Percentiles rank a stretch among this genome's conserved stretches.
Evolutionary conservation across 92 coral and sea anemone genomes (phyloP).

Genomic region (Actinostola sp.): DNA sequence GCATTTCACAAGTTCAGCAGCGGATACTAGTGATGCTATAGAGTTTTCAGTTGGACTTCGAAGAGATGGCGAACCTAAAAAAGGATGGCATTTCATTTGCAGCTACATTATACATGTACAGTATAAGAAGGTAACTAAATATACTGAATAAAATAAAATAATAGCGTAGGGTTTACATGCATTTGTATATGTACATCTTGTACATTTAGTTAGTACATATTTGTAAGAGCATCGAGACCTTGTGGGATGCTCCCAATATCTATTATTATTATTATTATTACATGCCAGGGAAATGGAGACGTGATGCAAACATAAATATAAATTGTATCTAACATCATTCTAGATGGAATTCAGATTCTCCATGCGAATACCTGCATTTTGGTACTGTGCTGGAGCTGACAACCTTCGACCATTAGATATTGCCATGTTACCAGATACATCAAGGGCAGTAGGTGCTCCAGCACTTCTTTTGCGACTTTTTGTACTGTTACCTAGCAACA

Average conservation of each 20-base stretch:
- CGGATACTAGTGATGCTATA: constrained; percentile 96
- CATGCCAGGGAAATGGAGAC: too few species aligned
- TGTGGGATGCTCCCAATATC: too few species aligned
- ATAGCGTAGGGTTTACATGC: too few species aligned
- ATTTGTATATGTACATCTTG: too few species aligned
- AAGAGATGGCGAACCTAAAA: constrained; percentile 78
- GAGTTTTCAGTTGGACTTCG: constrained; percentile 91
- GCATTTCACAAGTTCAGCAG: constrained; percentile 93
- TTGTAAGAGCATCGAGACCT: too few species aligned
- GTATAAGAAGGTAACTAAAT: not conserved
- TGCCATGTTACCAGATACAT: constrained; percentile 58
- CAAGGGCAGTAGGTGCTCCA: constrained; percentile 62
- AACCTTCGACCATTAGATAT: constrained; percentile 81
- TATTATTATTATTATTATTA: too few species aligned
- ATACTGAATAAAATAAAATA: too few species aligned
- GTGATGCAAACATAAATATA: too few species aligned
- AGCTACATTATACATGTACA: not conserved
- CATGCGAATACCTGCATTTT: constrained; percentile 66
- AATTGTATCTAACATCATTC: too few species aligned
- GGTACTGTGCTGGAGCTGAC: constrained; percentile 84
- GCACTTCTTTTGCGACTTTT: constrained; percentile 64
- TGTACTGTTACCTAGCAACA: constrained; percentile 28
- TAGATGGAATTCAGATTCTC: not conserved
- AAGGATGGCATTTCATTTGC: not conserved
- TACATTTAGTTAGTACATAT: too few species aligned